Evolutionary conservation across 2,797 vertebrate genomes (phyloP), one percentile per base, ranked within the genome.

Genomic region (Eleutherodactylus coqui): DNA sequence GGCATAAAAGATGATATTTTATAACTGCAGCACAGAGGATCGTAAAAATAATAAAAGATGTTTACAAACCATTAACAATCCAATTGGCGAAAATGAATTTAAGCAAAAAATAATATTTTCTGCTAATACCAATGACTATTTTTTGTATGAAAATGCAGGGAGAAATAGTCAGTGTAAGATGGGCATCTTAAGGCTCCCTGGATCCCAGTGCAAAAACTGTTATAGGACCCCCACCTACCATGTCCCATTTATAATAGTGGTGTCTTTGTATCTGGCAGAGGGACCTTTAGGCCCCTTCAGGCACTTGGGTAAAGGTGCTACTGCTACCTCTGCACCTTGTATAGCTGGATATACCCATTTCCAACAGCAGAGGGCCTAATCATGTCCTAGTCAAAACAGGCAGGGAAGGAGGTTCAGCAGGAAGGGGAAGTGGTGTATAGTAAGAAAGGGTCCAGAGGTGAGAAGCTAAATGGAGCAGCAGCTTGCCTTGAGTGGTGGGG

Each of bases 31-130:
- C 36, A 4, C 36, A 24, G 67, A 70, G 36, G 67, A 3, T n/a
- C 4, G 21, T 70, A 70, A 70, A 70, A 41, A 41, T 70, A 53
- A 53, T 78, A 53, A 78, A 78, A 38, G 34, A n/a, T 70, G 67
- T 70, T 70, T 70, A 70, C 67, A 70, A 70, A 41, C n/a, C 67
- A 70, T n/a, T 38, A 70, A n/a, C 67, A 24, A 24, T 70, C 21
- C 67, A 70, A 70, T 43, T 70, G 38, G 36, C 13, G 36, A 24
- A 43, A 70, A 69, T 38, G 19, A 69, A 70, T 43, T 41, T 41
- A n/a, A n/a, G 67, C 36, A 70, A 70, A 69, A 69, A 41, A 41
- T 19, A 19, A 70, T 70, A 41, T 41, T 38, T n/a, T 10, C 67
- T 70, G 67, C 36, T 13, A 70, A 41, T 41, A 41, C 19, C 67